Evolutionary conservation across 2,888 invertebrate species (phyloP).

Genomic region (Vesta saturnalis): DNA sequence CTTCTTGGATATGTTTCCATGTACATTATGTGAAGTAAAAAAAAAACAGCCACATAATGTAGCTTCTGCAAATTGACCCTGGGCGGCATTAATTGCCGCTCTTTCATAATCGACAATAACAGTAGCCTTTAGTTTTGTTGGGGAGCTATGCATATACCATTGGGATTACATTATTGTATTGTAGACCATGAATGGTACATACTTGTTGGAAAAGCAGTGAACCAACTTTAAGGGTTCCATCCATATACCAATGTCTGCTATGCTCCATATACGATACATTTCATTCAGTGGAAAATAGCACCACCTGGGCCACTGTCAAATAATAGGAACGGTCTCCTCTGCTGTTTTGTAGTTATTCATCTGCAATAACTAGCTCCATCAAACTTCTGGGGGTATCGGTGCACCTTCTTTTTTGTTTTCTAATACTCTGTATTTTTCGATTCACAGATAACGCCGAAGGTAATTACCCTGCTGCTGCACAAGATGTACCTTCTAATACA

Average conservation of each 20-base stretch:
- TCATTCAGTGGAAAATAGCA: not conserved
- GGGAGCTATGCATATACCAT: not conserved
- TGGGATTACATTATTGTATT: too few species aligned
- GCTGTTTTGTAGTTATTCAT: not conserved
- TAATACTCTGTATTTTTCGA: not conserved
- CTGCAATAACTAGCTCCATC: not conserved
- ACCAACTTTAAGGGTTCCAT: not conserved
- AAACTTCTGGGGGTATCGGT: not conserved
- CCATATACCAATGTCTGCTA: not conserved
- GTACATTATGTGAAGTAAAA: conserved; percentile 37
- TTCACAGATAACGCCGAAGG: not conserved
- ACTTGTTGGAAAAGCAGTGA: not conserved
- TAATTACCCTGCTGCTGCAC: not conserved
- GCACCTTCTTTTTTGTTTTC: not conserved
- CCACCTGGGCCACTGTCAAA: too few species aligned
- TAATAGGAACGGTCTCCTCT: not conserved
- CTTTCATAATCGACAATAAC: conserved; percentile 50
- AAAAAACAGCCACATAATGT: conserved; percentile 5
- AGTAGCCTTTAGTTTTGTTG: not conserved
- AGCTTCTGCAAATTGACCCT: conserved; percentile 1
- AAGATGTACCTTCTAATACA: not conserved
- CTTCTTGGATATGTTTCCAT: conserved; percentile 24
- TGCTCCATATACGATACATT: not conserved
- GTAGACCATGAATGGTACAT: too few species aligned
- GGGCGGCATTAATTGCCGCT: not conserved